These are phyloP conservation scores for Tachina grossa DNA, from an alignment of 2,888 invertebrate genomes.

Conservation along the genomic window DNA sequence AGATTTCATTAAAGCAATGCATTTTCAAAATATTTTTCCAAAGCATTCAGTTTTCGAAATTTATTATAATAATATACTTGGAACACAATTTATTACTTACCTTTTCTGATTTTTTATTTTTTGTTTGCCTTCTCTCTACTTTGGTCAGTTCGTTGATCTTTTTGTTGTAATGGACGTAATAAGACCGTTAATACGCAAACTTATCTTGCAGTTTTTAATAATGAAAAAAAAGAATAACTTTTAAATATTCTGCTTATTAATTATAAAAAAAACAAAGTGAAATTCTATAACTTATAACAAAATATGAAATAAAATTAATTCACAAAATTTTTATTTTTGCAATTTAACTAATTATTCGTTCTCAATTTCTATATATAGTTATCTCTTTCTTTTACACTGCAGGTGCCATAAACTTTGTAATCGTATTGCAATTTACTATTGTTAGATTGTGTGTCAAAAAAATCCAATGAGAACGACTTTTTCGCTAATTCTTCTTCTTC, in stretches of 20 bases:
- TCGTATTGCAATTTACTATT: slow-evolving; percentile 40
- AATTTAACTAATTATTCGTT: slow-evolving; percentile 56
- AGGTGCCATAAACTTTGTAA: not conserved
- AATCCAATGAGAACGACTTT: slow-evolving; percentile 63
- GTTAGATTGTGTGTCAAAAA: slow-evolving; percentile 41
- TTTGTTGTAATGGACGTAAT: slow-evolving; percentile 65
- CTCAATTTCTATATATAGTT: slow-evolving; percentile 25
- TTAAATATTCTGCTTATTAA: slow-evolving; percentile 15
- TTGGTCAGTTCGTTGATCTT: slow-evolving; percentile 69
- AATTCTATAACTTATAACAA: slow-evolving; percentile 3
- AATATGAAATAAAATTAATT: not conserved
- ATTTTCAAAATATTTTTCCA: not conserved
- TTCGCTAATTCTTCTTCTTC: slow-evolving; percentile 65
- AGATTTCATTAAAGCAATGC: no score
- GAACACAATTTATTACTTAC: slow-evolving; percentile 30
- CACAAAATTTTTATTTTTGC: slow-evolving; percentile 56
- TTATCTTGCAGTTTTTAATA: slow-evolving; percentile 30
- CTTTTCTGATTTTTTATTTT: slow-evolving; percentile 28
- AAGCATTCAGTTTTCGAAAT: not conserved
- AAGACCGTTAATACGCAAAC: slow-evolving; percentile 33
- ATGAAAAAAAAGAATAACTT: slow-evolving; percentile 33
- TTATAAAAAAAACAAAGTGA: slow-evolving; percentile 29
- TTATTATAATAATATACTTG: not conserved
- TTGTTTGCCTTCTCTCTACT: slow-evolving; percentile 2
- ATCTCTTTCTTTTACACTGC: slow-evolving; percentile 55